phyloP scores from a whole-genome alignment of 2,888 invertebrate species.

The Megaustenia siamemsis region DNA sequence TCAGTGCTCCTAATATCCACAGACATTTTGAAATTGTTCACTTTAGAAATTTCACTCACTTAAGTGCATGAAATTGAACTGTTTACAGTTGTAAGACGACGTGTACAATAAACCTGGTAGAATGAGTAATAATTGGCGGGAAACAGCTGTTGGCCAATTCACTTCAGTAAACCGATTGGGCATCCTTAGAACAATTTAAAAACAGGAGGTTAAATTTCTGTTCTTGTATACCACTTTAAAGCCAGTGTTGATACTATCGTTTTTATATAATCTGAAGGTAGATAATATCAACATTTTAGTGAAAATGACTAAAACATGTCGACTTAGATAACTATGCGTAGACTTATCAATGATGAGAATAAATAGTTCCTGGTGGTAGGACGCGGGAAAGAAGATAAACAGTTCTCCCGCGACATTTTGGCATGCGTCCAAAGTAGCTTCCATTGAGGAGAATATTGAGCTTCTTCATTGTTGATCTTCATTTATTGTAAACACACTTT shows the following conservation, averaged over 20 bases:
- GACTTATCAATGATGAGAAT: constrained; percentile 59
- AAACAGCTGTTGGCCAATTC: constrained; percentile 76
- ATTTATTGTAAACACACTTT: background rate
- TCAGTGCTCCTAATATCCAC: constrained; percentile 66
- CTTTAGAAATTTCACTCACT: constrained; percentile 7
- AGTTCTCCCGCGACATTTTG: constrained; percentile 74
- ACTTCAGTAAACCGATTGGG: constrained; percentile 61
- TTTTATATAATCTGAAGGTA: background rate
- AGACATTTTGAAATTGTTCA: constrained; percentile 61
- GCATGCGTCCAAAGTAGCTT: constrained; percentile 62
- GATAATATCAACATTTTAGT: background rate
- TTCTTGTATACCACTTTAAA: background rate
- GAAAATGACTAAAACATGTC: constrained; percentile 58
- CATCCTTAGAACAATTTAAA: background rate
- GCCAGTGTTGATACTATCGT: background rate
- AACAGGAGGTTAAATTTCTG: constrained; percentile 6
- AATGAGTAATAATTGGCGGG: constrained; percentile 80
- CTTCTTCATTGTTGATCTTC: background rate
- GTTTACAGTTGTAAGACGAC: constrained; percentile 60
- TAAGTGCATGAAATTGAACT: constrained; percentile 46
- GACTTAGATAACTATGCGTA: constrained; percentile 67
- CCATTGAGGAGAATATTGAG: constrained; percentile 66
- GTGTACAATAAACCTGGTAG: constrained; percentile 70
- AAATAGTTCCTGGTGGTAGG: constrained; percentile 71
- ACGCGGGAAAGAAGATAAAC: constrained; percentile 78